Conservation (phyloP, 2,888 invertebrate species). For the Athetis lepigone region DNA sequence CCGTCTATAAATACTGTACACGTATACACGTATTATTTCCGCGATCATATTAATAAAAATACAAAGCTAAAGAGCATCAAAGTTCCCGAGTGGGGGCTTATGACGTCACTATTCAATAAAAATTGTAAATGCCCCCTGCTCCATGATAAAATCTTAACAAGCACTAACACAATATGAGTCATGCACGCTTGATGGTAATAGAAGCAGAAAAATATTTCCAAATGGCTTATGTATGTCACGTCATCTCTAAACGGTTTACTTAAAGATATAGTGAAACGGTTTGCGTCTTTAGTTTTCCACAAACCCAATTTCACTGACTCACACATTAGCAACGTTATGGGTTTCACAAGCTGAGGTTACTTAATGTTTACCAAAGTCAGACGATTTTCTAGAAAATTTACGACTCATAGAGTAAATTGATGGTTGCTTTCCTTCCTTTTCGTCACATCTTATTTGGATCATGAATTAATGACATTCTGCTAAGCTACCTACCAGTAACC, state of each 20-base stretch:
- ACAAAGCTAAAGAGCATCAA: no score
- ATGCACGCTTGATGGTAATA: background rate
- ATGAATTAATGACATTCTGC: background rate
- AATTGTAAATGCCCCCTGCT: no score
- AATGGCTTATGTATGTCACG: constrained; percentile 35
- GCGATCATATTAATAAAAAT: no score
- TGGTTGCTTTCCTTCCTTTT: background rate
- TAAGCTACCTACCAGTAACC: no score
- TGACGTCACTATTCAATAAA: no score
- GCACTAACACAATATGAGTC: background rate
- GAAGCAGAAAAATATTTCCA: constrained; percentile 36
- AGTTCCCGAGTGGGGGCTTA: no score
- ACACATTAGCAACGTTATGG: constrained; percentile 26
- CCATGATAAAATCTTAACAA: background rate
- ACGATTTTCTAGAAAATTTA: constrained; percentile 32
- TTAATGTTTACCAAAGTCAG: constrained; percentile 31
- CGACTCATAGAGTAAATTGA: constrained; percentile 2
- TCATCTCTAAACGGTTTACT: constrained; percentile 16
- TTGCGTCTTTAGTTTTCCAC: constrained; percentile 15
- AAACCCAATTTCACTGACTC: constrained; percentile 47
- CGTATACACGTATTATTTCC: no score
- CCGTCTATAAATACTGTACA: no score
- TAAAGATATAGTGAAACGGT: background rate
- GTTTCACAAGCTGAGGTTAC: constrained; percentile 43
- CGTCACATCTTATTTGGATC: constrained; percentile 1